Percentiles rank a stretch among this genome's conserved stretches.
Evolutionary conservation across 2,888 invertebrate species (phyloP).

Genomic region (Nomada goodeniana): DNA sequence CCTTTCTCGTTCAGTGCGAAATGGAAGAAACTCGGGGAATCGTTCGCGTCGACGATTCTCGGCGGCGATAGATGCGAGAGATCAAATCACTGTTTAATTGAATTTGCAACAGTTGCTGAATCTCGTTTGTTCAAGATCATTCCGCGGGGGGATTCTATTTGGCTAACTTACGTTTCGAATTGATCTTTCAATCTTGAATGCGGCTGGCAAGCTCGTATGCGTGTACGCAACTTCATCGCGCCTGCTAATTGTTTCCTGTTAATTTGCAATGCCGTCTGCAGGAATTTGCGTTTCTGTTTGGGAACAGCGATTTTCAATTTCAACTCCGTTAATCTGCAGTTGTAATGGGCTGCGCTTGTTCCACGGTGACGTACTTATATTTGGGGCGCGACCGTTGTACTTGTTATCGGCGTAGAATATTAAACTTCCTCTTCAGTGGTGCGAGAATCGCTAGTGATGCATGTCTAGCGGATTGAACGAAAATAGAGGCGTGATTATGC

Average conservation of each 20-base stretch:
- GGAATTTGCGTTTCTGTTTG: neutral
- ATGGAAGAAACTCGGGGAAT: slow-evolving; percentile 44
- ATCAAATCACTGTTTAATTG: too few relatives aligned
- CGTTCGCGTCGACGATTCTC: slow-evolving; percentile 41
- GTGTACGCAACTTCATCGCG: too few relatives aligned
- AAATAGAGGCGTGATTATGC: neutral
- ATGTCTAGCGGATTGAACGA: neutral
- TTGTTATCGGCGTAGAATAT: neutral
- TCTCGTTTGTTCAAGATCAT: neutral
- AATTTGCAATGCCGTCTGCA: slow-evolving; percentile 4
- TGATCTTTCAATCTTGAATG: neutral
- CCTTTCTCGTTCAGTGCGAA: neutral
- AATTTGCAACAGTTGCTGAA: too few relatives aligned
- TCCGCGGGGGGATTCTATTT: slow-evolving; percentile 20
- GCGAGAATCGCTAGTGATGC: neutral
- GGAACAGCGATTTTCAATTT: neutral
- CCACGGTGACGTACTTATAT: neutral
- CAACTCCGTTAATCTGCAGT: neutral
- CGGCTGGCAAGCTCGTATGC: neutral
- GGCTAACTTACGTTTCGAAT: neutral
- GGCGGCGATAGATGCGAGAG: too few relatives aligned
- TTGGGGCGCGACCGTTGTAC: neutral
- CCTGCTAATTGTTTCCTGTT: neutral
- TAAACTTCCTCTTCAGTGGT: neutral
- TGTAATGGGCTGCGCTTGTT: slow-evolving; percentile 4